A percentile compares a stretch with the other conserved stretches of the same genome.
phyloP scores from a whole-genome alignment of 2,113 vertebrate genomes.

The Meriones unguiculatus region DNA sequence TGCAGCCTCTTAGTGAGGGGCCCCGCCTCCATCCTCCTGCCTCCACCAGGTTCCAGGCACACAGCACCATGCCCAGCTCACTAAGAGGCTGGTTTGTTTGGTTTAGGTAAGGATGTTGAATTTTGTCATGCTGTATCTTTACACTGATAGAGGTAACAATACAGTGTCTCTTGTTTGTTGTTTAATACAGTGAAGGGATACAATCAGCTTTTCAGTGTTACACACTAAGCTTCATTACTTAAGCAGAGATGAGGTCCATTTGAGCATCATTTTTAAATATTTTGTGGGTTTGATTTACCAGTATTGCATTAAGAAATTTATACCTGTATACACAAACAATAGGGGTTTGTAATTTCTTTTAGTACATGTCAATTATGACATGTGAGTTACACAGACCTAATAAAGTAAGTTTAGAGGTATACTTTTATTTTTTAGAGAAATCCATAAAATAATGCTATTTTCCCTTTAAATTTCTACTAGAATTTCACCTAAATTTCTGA shows the following conservation, averaged over 20 bases:
- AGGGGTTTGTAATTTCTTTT: background rate
- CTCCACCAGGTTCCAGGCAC: background rate
- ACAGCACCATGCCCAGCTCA: background rate
- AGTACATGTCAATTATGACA: background rate
- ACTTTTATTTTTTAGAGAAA: background rate
- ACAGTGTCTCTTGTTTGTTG: background rate
- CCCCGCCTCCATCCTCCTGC: too few relatives aligned
- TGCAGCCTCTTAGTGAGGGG: background rate
- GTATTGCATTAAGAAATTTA: background rate
- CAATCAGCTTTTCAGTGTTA: background rate
- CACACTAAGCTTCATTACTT: background rate
- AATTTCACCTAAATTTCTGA: background rate
- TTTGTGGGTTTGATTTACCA: background rate
- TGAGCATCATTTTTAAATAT: background rate
- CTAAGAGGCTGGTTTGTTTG: background rate
- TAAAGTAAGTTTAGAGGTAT: slow-evolving; percentile 16
- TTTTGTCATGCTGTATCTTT: background rate
- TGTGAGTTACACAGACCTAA: background rate
- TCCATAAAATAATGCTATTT: background rate
- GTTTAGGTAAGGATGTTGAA: background rate
- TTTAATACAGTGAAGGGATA: background rate
- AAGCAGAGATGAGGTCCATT: background rate
- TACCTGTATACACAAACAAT: background rate
- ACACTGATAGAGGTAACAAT: background rate
- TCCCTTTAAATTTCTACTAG: background rate